Percentiles rank a stretch among this genome's conserved stretches.
These are phyloP conservation scores for Oxyura jamaicensis DNA, from an alignment of 2,113 vertebrate genomes.

Conservation along the genomic window DNA sequence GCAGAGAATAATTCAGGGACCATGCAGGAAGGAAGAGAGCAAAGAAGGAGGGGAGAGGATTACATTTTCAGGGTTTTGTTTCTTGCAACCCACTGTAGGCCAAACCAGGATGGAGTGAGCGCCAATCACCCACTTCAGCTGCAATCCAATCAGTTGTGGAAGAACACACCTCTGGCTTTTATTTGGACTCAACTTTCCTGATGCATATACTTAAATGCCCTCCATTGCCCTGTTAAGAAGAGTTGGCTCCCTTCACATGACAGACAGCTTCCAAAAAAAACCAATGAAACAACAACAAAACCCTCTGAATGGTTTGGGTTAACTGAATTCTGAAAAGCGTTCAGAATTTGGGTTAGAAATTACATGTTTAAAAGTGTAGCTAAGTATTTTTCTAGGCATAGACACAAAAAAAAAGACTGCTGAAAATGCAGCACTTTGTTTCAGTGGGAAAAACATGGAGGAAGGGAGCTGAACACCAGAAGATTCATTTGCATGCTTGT, in stretches of 20 bases:
- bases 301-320: neutral
- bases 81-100: neutral
- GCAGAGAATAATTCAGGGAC: neutral
- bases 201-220: rapidly evolving
- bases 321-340: neutral
- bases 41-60: neutral
- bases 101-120: neutral
- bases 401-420: neutral
- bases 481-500: neutral
- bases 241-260: neutral
- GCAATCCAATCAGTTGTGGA: neutral
- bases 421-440: neutral
- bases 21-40: neutral
- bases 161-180: neutral
- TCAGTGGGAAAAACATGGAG: neutral
- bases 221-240: neutral
- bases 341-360: neutral
- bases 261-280: neutral
- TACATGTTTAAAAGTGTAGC: neutral
- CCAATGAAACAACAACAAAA: neutral
- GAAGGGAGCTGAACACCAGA: neutral
- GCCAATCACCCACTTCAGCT: neutral
- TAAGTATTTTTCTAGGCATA: neutral
- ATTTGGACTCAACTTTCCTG: neutral
- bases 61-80: neutral